Evolutionary conservation across 2,113 vertebrate species (phyloP), one percentile per base, ranked within the genome.

Genomic region (Amphiprion ocellaris): DNA sequence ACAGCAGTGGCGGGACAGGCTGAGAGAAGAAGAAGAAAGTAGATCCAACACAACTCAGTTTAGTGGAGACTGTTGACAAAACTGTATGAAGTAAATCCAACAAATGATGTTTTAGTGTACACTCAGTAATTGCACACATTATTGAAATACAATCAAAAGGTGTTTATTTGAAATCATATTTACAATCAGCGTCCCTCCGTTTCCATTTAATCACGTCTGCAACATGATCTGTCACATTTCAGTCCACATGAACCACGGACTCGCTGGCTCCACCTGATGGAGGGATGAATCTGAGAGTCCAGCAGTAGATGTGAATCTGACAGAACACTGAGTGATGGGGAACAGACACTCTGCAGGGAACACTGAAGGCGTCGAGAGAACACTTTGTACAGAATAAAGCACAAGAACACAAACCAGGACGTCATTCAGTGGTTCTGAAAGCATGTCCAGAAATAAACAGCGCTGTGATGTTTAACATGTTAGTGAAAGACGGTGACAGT

Each of bases 151-250:
- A 92, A 90, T 89, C 84, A 86, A 81, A 87, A 77, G 16, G 77
- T 89, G 81, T 93, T 95, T 94, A 94, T 92, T 95, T 82, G 12
- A 89, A 92, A 84, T 92, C 82, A 90, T 91, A 92, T 94, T 90
- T 92, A 94, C 91, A 93, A 79, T 83, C 75, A 75, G 53, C 75
- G 39, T 6, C 61, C 58, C 58, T 15, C 59, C 73, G 55, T 61
- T 46, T 60, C 60, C 77, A 82, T 60, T 87, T 50, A 79, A 41
- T 84, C 84, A 75, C 69, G 52, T 59, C 65, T 64, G 41, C 81
- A 30, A 66, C 49, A 79, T 67, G 15, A 59, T 60, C 46, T 41
- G 60, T 58, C 52, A 55, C 44, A 72, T 55, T n/a, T 70, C 41
- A 44, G 39, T 49, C 59, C 55, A 37, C 4, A 24, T 44, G 26